A percentile compares a stretch with the other conserved stretches of the same genome.
These are phyloP conservation scores for Calidris pugnax DNA, from an alignment of 2,113 vertebrate genomes.

Conservation along the genomic window DNA sequence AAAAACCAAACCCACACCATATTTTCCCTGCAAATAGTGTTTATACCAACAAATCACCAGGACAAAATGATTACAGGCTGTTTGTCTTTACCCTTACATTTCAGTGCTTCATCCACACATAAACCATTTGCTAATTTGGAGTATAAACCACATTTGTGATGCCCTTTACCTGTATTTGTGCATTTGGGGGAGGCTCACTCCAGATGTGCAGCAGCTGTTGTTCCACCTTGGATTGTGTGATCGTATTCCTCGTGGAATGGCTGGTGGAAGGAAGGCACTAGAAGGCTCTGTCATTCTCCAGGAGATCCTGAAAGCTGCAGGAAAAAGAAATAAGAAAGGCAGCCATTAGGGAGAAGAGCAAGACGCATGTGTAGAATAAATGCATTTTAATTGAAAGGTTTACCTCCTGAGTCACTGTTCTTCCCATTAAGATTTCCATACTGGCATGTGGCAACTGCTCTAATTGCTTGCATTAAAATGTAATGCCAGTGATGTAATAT, in stretches of 20 bases:
- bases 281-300: background rate
- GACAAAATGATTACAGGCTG: background rate
- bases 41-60: background rate
- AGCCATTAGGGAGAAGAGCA: background rate
- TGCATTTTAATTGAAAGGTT: constrained; percentile 1
- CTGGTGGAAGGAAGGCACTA: rapidly evolving
- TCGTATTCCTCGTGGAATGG: background rate
- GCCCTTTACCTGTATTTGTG: background rate
- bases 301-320: background rate
- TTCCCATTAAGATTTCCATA: constrained; percentile 11
- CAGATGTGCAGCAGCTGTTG: background rate
- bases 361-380: constrained; percentile 27
- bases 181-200: background rate
- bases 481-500: background rate
- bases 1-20: background rate
- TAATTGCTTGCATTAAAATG: constrained; percentile 9
- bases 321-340: background rate
- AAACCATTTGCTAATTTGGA: background rate
- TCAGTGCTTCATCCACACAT: background rate
- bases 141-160: background rate
- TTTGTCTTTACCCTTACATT: constrained; percentile 10
- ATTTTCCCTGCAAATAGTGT: background rate
- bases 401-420: background rate
- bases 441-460: background rate
- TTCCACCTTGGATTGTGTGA: background rate